Evolutionary conservation across 53 echinoderm and acorn worm genomes (phyloP).

Genomic region (Astropecten irregularis): DNA sequence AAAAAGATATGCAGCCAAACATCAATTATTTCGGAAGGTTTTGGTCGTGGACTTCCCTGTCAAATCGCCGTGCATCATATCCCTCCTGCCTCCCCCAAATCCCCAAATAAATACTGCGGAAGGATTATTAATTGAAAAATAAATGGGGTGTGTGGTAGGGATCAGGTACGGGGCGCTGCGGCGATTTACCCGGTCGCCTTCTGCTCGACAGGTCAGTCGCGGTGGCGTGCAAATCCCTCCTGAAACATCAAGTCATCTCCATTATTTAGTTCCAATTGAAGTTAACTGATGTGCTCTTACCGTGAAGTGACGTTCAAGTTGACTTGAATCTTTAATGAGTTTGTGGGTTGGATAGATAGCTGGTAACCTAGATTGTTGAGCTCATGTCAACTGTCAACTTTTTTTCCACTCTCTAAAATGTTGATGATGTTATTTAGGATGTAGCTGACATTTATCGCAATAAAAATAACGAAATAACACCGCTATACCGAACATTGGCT

Average conservation of each 20-base stretch:
- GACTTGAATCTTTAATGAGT: neutral
- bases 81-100: neutral
- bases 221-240: slow-evolving; percentile 3
- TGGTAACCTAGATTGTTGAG: slow-evolving; percentile 42
- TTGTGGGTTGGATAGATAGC: neutral
- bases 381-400: too few species aligned
- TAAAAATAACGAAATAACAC: too few species aligned
- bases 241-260: neutral
- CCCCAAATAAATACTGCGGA: slow-evolving; percentile 52
- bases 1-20: too few species aligned
- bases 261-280: slow-evolving; percentile 51
- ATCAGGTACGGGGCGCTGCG: slow-evolving; percentile 12
- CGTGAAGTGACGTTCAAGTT: neutral
- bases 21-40: too few species aligned
- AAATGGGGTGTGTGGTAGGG: slow-evolving; percentile 54
- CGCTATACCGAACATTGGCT: too few species aligned
- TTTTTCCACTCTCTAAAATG: too few species aligned
- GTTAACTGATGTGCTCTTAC: neutral
- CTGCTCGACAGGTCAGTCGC: slow-evolving; percentile 29
- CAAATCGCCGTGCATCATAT: too few species aligned
- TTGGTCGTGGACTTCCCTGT: too few species aligned
- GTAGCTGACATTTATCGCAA: too few species aligned
- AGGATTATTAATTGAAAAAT: slow-evolving; percentile 61
- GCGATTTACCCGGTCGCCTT: neutral
- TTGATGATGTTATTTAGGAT: too few species aligned